Evolutionary conservation across 2,113 vertebrate species (phyloP).

Genomic region (Cettia cetti): DNA sequence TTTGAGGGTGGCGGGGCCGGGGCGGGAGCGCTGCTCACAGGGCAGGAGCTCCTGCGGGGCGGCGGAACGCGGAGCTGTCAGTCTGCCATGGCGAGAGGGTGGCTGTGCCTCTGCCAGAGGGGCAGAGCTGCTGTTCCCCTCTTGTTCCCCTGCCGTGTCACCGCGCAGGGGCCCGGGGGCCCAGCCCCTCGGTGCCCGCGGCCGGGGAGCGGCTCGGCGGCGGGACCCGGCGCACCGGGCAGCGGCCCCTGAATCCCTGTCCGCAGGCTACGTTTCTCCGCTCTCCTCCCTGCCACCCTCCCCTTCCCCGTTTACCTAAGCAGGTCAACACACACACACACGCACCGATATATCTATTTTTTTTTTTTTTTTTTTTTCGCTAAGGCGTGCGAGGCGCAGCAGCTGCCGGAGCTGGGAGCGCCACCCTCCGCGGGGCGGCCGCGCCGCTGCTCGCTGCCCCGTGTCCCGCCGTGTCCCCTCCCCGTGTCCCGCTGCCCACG

Average conservation of each 20-base stretch:
- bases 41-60: background rate
- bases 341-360: background rate
- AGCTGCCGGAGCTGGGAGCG: background rate
- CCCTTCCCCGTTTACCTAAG: slow-evolving; percentile 11
- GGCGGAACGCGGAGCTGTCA: background rate
- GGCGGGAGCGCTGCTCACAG: accelerated
- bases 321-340: background rate
- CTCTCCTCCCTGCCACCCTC: background rate
- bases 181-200: background rate
- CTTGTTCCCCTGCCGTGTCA: accelerated
- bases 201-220: background rate
- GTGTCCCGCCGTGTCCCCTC: background rate
- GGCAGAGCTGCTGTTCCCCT: no score
- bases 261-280: slow-evolving; percentile 36
- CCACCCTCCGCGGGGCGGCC: background rate
- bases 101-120: background rate
- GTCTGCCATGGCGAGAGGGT: accelerated
- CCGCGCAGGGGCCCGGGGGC: background rate
- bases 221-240: background rate
- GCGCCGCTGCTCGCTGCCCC: background rate
- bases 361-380: background rate
- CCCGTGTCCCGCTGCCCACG: background rate
- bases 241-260: slow-evolving; percentile 29
- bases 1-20: accelerated
- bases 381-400: background rate